Percentiles rank a stretch among this genome's conserved stretches.
Conservation (phyloP, 2,888 invertebrate genomes). For the Rhogogaster chlorosoma region DNA sequence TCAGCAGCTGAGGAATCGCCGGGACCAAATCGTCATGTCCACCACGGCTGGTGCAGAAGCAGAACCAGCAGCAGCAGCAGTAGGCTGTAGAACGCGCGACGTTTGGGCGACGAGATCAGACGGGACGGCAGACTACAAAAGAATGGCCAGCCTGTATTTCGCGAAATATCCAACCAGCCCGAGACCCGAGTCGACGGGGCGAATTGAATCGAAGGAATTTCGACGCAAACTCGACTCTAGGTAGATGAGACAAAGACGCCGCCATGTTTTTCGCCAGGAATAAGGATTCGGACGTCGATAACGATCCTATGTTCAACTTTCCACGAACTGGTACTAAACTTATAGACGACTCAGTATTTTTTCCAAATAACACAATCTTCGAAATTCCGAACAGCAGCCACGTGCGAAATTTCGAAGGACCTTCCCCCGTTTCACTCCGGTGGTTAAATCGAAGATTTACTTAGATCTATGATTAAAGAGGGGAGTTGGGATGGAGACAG, state of each 20-base stretch:
- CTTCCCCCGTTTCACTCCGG: background rate
- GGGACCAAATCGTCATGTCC: background rate
- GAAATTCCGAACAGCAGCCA: background rate
- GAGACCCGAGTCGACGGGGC: constrained; percentile 42
- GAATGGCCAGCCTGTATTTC: constrained; percentile 41
- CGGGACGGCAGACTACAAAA: constrained; percentile 48
- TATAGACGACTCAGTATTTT: background rate
- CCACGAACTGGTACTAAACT: background rate
- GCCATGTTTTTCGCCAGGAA: constrained; percentile 52
- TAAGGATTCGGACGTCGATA: background rate
- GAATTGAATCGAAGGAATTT: constrained; percentile 47
- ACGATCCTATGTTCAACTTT: background rate
- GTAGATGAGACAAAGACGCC: constrained; percentile 45
- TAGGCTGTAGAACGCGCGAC: background rate
- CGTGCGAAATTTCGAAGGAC: background rate
- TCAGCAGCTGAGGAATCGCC: constrained; percentile 35
- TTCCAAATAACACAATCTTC: background rate
- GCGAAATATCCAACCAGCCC: constrained; percentile 38
- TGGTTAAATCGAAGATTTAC: background rate
- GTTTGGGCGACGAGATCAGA: constrained; percentile 14
- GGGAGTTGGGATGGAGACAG: background rate
- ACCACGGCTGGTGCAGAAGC: background rate
- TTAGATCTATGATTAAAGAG: background rate
- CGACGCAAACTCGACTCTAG: background rate
- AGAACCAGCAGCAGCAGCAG: background rate